Conservation (phyloP, 2,888 invertebrate species). For the Gandaritis pyraliata region DNA sequence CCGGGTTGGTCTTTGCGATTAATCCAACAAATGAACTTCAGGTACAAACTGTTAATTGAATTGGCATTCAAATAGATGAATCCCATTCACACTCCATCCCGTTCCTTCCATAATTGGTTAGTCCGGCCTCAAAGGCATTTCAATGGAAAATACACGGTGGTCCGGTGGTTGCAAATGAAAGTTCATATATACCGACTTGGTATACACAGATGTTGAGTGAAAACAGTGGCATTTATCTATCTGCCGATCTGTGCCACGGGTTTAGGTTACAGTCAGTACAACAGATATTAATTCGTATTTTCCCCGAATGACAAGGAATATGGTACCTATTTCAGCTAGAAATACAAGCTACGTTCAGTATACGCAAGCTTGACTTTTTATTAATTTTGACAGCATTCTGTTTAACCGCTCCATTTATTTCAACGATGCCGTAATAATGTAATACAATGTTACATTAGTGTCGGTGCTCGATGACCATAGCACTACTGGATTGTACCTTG, state of each 20-base stretch:
- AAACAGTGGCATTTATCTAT: too few relatives aligned
- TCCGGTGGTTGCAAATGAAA: neutral
- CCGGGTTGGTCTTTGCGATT: neutral
- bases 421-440: slow-evolving; percentile 39
- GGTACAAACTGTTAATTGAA: slow-evolving; percentile 4
- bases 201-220: neutral
- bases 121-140: slow-evolving; percentile 13
- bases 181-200: too few relatives aligned
- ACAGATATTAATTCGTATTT: too few relatives aligned
- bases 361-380: neutral
- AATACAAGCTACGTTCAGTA: too few relatives aligned
- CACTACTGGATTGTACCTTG: slow-evolving; percentile 22
- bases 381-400: slow-evolving; percentile 40
- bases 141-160: slow-evolving; percentile 12
- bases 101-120: slow-evolving; percentile 17
- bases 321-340: too few relatives aligned
- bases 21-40: neutral
- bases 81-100: slow-evolving; percentile 17
- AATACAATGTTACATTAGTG: slow-evolving; percentile 25
- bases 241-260: too few relatives aligned
- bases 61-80: slow-evolving; percentile 24
- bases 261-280: too few relatives aligned
- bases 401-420: slow-evolving; percentile 58
- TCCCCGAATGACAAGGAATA: too few relatives aligned
- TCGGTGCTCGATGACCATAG: slow-evolving; percentile 32